phyloP scores from a whole-genome alignment of 2,113 vertebrate genomes.

The Seriola dumerili region DNA sequence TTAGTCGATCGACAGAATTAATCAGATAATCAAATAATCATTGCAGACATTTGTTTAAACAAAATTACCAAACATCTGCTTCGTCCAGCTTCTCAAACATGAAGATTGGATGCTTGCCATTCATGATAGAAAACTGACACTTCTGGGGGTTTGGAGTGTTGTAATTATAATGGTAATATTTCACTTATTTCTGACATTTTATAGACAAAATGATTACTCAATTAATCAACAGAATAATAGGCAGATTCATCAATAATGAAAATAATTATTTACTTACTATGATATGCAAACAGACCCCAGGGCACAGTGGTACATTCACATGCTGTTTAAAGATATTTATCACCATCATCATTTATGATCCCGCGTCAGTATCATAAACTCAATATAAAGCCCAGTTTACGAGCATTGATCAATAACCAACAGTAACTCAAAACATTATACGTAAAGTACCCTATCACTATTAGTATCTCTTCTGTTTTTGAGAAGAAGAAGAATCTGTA shows the following conservation, averaged over 20 bases:
- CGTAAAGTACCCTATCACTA: not conserved
- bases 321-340: not conserved
- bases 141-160: no score
- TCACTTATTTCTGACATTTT: slow-evolving; percentile 1
- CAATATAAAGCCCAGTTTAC: not conserved
- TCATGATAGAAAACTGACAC: not conserved
- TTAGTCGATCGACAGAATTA: not conserved
- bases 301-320: not conserved
- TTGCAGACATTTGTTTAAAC: not conserved
- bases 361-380: not conserved
- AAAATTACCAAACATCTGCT: no score
- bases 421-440: not conserved
- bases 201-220: not conserved
- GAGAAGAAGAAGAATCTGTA: not conserved
- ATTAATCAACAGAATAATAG: not conserved
- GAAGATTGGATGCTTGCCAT: not conserved
- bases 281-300: not conserved
- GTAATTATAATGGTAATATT: not conserved
- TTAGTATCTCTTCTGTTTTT: not conserved
- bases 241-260: not conserved
- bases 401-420: not conserved
- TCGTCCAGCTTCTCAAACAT: not conserved
- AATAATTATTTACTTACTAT: not conserved
- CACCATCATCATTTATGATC: not conserved
- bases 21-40: not conserved